A percentile compares a stretch with the other conserved stretches of the same genome.
Evolutionary conservation across 2,888 invertebrate species (phyloP).

Genomic region (Hyposoter dolosus): DNA sequence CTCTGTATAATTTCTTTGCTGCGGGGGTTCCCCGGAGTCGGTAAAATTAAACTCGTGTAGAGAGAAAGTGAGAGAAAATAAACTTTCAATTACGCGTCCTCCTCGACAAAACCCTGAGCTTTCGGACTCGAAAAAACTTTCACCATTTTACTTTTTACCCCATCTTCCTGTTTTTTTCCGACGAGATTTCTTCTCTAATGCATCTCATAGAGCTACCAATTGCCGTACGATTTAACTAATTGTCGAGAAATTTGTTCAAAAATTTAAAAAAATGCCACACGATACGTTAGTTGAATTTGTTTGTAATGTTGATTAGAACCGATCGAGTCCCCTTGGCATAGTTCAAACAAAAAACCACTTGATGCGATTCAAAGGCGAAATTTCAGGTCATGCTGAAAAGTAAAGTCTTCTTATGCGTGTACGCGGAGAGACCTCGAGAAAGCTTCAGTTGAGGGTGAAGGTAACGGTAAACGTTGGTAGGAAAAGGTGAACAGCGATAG

Average conservation of each 20-base stretch:
- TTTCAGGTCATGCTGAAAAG: not conserved
- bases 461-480: conserved; percentile 1
- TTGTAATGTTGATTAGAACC: too few relatives aligned
- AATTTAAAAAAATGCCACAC: not conserved
- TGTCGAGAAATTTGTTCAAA: not conserved
- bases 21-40: conserved; percentile 20
- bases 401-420: conserved; percentile 4
- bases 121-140: conserved; percentile 49
- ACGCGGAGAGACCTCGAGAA: conserved; percentile 9
- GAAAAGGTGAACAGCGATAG: conserved; percentile 34
- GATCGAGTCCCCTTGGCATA: not conserved
- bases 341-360: not conserved
- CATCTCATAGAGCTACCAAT: not conserved
- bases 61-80: conserved; percentile 37
- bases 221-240: not conserved
- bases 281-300: not conserved
- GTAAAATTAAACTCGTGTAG: conserved; percentile 44
- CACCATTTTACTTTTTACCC: conserved; percentile 25
- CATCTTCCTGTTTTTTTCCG: not conserved
- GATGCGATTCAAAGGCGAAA: not conserved
- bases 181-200: not conserved
- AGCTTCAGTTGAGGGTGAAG: conserved; percentile 1
- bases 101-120: conserved; percentile 10
- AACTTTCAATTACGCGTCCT: conserved; percentile 57
- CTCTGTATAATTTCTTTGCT: conserved; percentile 43